phyloP scores from a whole-genome alignment of 2,797 vertebrate species.

The Picus viridis region DNA sequence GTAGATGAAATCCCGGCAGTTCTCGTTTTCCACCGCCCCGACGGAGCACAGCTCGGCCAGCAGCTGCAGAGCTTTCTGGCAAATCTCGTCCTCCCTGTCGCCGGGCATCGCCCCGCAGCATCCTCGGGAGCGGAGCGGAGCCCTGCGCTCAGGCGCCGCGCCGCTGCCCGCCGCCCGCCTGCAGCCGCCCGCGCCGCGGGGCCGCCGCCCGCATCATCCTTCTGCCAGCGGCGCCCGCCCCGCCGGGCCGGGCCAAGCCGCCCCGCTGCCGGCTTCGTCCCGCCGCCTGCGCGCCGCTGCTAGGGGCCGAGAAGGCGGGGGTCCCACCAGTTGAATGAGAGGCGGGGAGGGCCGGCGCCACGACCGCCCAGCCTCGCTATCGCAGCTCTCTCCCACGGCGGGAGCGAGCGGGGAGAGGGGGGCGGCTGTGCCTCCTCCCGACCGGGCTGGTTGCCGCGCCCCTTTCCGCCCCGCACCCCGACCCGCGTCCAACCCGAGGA shows the following conservation, averaged over 20 bases:
- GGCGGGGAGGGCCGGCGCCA: not conserved
- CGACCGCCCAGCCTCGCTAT: not conserved
- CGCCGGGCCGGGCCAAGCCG: not conserved
- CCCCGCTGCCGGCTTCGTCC: not conserved
- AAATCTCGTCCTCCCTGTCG: constrained; percentile 98
- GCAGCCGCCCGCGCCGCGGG: constrained; percentile 58
- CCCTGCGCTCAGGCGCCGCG: constrained; percentile 77
- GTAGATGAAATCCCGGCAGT: constrained; percentile 96
- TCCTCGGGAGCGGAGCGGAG: constrained; percentile 89
- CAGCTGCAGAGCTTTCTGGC: constrained; percentile 97
- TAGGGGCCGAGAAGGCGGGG: not conserved
- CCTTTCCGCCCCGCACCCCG: not conserved
- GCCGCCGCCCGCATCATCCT: constrained; percentile 22
- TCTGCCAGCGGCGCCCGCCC: not conserved
- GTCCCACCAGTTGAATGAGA: not conserved
- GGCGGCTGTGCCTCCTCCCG: not conserved
- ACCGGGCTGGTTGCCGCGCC: not conserved
- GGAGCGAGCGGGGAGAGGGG: not conserved
- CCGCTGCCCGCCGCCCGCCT: constrained; percentile 71
- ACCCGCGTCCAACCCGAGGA: no score
- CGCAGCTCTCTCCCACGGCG: not conserved
- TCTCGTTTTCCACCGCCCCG: constrained; percentile 94
- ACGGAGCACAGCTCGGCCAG: constrained; percentile 95
- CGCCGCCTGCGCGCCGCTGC: not conserved
- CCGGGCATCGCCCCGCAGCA: constrained; percentile 99